A percentile compares a stretch with the other conserved stretches of the same genome.
Conservation (phyloP, 2,888 invertebrate species). For the Melanophora roralis region DNA sequence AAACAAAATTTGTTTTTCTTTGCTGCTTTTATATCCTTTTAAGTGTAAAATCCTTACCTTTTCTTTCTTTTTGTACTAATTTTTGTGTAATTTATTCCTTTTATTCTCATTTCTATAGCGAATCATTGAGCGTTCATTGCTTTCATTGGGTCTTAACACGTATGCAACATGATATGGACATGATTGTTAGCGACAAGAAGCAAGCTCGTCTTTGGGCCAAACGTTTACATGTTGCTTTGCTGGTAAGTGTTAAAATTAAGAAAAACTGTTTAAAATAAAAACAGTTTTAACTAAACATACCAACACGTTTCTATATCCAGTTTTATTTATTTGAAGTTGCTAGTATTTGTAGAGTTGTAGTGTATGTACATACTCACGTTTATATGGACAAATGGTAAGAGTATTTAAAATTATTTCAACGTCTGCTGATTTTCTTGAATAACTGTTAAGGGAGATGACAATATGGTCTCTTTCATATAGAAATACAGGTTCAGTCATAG, state of each 20-base stretch:
- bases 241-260: constrained; percentile 67
- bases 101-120: constrained; percentile 79
- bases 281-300: neutral
- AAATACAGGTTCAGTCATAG: neutral
- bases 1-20: constrained; percentile 26
- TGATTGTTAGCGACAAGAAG: constrained; percentile 91
- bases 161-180: constrained; percentile 91
- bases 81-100: neutral
- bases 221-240: constrained; percentile 89
- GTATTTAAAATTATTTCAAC: constrained; percentile 33
- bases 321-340: neutral
- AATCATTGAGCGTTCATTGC: constrained; percentile 92
- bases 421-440: constrained; percentile 21
- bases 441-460: neutral
- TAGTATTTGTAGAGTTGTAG: neutral
- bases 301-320: neutral
- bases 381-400: too few species aligned
- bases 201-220: constrained; percentile 89
- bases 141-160: constrained; percentile 89
- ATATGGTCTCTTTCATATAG: neutral
- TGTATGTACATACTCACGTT: too few species aligned
- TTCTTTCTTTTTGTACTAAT: constrained; percentile 22
- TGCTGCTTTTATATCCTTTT: constrained; percentile 2
- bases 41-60: neutral
- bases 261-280: neutral